phyloP scores from a whole-genome alignment of 2,888 invertebrate genomes.

The Drosophila bunnanda region DNA sequence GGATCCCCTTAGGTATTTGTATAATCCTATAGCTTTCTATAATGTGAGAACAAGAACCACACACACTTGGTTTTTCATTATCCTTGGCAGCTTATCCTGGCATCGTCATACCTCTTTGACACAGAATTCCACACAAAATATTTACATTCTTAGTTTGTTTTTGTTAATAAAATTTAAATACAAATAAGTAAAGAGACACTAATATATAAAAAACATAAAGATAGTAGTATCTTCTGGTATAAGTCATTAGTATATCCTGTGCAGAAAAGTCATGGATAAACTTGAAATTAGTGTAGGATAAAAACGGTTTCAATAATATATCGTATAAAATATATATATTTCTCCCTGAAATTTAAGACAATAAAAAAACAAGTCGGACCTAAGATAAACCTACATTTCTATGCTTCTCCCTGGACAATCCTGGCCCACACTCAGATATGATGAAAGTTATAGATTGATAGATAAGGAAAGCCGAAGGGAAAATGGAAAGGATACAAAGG shows the following conservation, averaged over 20 bases:
- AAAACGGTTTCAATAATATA: not conserved
- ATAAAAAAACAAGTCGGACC: too few species aligned
- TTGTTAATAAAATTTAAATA: not conserved
- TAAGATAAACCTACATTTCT: not conserved
- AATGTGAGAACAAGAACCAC: not conserved
- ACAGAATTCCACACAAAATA: not conserved
- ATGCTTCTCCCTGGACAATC: conserved; percentile 11
- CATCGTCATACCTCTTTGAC: not conserved
- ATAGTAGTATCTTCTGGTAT: not conserved
- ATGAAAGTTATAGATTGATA: conserved; percentile 33
- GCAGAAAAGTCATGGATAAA: not conserved
- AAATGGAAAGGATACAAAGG: conserved; percentile 11
- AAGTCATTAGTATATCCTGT: not conserved
- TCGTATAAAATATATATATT: not conserved
- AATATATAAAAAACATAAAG: not conserved
- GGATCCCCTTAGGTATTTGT: not conserved
- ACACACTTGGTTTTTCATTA: not conserved
- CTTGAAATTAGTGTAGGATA: not conserved
- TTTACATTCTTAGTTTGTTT: not conserved
- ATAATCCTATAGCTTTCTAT: not conserved
- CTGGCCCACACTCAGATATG: not conserved
- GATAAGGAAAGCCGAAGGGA: conserved; percentile 14
- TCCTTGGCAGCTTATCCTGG: not conserved
- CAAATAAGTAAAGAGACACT: not conserved
- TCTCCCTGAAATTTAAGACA: not conserved